Evolutionary conservation across 53 echinoderm and acorn worm species (phyloP), one percentile per base, ranked within the genome.

Genomic region (Actinopyga echinites): DNA sequence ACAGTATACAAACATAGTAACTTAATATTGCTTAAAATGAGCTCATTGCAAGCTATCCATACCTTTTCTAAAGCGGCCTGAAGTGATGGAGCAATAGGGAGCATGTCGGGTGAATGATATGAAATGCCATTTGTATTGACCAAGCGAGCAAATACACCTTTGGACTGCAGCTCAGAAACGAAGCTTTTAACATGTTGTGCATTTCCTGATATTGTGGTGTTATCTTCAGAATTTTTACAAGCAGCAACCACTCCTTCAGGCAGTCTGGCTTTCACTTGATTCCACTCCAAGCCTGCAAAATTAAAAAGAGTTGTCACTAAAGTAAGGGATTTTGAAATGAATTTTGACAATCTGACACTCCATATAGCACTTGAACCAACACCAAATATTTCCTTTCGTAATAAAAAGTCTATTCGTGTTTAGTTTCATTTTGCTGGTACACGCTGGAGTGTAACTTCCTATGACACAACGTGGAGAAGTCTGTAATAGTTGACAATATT

Each of bases 181-280:
- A 92, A 88, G 53, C 82, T 88, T 32, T 55, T 64, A 19, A 91
- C 86, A 1, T 44, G 37, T 40, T 85, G 85, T 11, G n/a, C 29
- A 21, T 88, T 85, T 26, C 92, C 92, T 8, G 92, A 92, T 53
- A 92, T 92, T 53, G 92, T 92, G 57, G 88, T 87, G 44, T 88
- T 88, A 79, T 92, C 88, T 69, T 92, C 92, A 0, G 88, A 82
- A 33, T 92, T 92, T 57, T 88, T 85, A 63, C 88, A 88, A 22
- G 92, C 92, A n/a, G 92, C 83, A 1, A 92, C 82, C 1, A 89
- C 85, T 13, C 92, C 92, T 45, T 67, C 35, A 0, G 92, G 92
- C 23, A 83, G 82, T 19, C 84, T 57, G 31, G 88, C 60, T 33
- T 85, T 88, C 44, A 84, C 64, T 56, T 91, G 88, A 59, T 92